Conservation (phyloP, 2,888 invertebrate genomes). For the Brachypterus glaber region DNA sequence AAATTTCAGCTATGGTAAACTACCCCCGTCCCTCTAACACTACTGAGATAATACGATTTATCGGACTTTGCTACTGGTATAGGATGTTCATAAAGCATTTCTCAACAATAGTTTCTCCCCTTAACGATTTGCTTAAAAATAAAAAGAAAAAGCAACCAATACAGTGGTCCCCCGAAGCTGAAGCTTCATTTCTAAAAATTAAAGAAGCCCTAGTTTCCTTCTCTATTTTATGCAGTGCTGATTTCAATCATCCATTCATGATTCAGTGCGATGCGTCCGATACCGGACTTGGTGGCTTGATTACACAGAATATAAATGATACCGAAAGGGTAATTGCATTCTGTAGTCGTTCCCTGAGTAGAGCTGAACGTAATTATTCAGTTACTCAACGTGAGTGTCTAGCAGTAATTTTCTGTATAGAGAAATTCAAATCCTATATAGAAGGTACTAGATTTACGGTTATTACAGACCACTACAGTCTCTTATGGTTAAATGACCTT, state of each 20-base stretch:
- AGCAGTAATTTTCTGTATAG: slow-evolving; percentile 21
- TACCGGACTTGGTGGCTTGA: slow-evolving; percentile 25
- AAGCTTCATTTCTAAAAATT: slow-evolving; percentile 14
- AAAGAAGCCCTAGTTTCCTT: slow-evolving; percentile 20
- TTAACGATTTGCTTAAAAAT: slow-evolving; percentile 21
- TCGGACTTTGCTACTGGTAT: slow-evolving; percentile 25
- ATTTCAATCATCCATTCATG: slow-evolving; percentile 19
- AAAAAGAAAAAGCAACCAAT: slow-evolving; percentile 18
- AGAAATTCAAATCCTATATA: slow-evolving; percentile 22
- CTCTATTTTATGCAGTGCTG: slow-evolving; percentile 18
- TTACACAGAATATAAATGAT: slow-evolving; percentile 16
- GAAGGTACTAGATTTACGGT: slow-evolving; percentile 20
- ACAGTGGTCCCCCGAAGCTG: slow-evolving; percentile 18
- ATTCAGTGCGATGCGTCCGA: slow-evolving; percentile 25
- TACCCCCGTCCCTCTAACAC: slow-evolving; percentile 20
- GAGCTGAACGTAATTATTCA: slow-evolving; percentile 13
- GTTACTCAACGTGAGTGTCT: slow-evolving; percentile 24
- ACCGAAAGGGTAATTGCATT: slow-evolving; percentile 14
- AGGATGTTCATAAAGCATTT: slow-evolving; percentile 22
- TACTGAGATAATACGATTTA: slow-evolving; percentile 26
- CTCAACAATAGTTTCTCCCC: slow-evolving; percentile 20
- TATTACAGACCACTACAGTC: slow-evolving; percentile 20
- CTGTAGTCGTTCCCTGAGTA: slow-evolving; percentile 14
- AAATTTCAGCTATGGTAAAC: slow-evolving; percentile 12
- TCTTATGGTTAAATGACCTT: slow-evolving; percentile 19